Evolutionary conservation across 2,113 vertebrate species (phyloP), one percentile per base, ranked within the genome.

Genomic region (Scolopax mira): DNA sequence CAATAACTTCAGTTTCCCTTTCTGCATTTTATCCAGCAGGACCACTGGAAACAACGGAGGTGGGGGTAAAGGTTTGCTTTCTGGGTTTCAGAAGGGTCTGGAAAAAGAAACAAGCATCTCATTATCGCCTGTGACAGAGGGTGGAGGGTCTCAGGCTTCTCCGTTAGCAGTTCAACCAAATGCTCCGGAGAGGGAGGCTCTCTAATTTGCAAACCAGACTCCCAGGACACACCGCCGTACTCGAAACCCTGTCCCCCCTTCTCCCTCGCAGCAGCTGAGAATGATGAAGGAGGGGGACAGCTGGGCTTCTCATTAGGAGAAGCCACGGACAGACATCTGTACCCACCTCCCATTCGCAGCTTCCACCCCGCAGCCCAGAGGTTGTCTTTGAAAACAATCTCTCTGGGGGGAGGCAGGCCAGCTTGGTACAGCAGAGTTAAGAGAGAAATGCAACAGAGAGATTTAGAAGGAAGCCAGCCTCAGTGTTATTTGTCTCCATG

Each of bases 261-360:
- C 79, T 52, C 72, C 61, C 5, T 7, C 12, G 30, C 35, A 49
- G 93, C 94, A 97, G 94, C 93, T 95, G 90, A 92, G 88, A 86
- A 93, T 79, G 30, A 84, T 15, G 73, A 85, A 93, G 85, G 35
- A 96, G 79, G 21, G 46, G 57, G 75, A 96, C 94, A 97, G 94
- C 90, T 96, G 96, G 90, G 72, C 85, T 92, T 64, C 93, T 93
- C 93, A 93, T 90, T 74, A 96, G 69, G 15, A 74, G 79, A 28
- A n/a, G 48, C 70, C 48, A n/a, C 0, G 3, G 51, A 39, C 33
- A 6, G 39, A 13, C 51, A 27, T 70, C 13, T 10, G n/a, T 21
- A 44, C 58, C 54, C 74, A 44, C 28, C 65, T 69, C 91, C 52
- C 39, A 4, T 10, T 9, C 0, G 5, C 77, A 77, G 61, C 48